These are phyloP conservation scores for Sebastes hubbsi DNA, from an alignment of 2,797 vertebrate genomes.

Conservation along the genomic window DNA sequence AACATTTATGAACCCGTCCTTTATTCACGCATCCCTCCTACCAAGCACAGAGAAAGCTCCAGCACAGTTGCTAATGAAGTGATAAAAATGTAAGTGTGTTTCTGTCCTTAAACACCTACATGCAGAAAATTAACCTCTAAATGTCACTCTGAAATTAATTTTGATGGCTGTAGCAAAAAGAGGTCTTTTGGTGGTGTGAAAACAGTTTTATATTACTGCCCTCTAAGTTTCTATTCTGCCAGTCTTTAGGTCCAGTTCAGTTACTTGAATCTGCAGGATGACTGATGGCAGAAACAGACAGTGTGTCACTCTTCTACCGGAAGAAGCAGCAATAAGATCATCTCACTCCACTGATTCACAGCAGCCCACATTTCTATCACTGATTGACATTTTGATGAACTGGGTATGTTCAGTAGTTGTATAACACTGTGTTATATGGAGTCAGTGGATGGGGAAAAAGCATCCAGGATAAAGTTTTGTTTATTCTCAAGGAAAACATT, in stretches of 20 bases:
- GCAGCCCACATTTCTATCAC: not conserved
- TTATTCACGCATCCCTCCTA: not conserved
- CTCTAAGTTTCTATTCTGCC: not conserved
- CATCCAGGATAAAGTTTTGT: not conserved
- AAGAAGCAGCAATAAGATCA: constrained; percentile 1
- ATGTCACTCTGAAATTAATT: not conserved
- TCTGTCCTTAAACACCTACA: not conserved
- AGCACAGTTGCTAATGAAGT: not conserved
- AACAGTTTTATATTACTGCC: not conserved
- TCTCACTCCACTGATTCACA: not conserved
- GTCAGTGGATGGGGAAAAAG: not conserved
- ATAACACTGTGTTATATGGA: not conserved
- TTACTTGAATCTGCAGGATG: constrained; percentile 6
- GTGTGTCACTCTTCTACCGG: not conserved
- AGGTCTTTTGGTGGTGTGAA: not conserved
- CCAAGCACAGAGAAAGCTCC: not conserved
- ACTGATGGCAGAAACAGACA: not conserved
- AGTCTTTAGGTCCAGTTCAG: not conserved
- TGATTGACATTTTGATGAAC: not conserved
- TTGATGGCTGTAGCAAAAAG: not conserved
- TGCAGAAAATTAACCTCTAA: not conserved
- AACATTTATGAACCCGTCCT: not conserved
- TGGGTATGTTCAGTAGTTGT: constrained; percentile 5
- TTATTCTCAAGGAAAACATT: constrained; percentile 6
- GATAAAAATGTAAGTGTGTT: not conserved